phyloP scores from a whole-genome alignment of 2,113 vertebrate species.

The Cercocebus atys region DNA sequence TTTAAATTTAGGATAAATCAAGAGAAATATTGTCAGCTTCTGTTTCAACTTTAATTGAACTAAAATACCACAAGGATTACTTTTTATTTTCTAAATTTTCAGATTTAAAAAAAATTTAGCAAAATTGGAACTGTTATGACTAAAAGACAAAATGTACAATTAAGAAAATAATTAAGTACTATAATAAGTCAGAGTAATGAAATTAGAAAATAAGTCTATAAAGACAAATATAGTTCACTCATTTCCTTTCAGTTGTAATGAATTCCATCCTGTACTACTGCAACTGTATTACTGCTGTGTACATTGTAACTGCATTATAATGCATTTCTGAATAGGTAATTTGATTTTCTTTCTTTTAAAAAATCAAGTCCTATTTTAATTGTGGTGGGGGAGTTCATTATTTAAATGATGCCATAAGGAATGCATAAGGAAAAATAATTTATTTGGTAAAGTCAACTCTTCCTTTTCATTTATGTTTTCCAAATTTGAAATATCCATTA shows the following conservation, averaged over 20 bases:
- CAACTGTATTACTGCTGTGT: not conserved
- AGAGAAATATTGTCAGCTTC: not conserved
- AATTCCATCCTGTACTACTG: not conserved
- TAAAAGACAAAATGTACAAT: not conserved
- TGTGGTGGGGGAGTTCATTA: not conserved
- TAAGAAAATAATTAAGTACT: slow-evolving; percentile 44
- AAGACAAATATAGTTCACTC: slow-evolving; percentile 28
- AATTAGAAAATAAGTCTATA: slow-evolving; percentile 33
- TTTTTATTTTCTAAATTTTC: slow-evolving; percentile 15
- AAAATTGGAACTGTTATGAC: not conserved
- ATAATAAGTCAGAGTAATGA: slow-evolving; percentile 43
- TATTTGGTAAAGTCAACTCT: not conserved
- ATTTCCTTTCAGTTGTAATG: slow-evolving; percentile 47
- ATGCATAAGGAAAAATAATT: not conserved
- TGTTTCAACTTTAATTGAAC: not conserved
- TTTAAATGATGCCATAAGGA: not conserved
- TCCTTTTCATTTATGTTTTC: not conserved
- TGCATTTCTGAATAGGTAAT: not conserved
- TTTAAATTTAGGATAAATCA: not conserved
- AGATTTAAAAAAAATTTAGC: not conserved
- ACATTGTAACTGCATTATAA: not conserved
- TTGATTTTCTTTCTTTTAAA: not conserved
- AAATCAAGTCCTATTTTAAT: not conserved
- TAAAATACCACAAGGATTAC: not conserved
- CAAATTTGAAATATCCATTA: not conserved